A percentile compares a stretch with the other conserved stretches of the same genome.
These are phyloP conservation scores for Ptilodon capucinus DNA, from an alignment of 2,888 invertebrate species.

Conservation along the genomic window DNA sequence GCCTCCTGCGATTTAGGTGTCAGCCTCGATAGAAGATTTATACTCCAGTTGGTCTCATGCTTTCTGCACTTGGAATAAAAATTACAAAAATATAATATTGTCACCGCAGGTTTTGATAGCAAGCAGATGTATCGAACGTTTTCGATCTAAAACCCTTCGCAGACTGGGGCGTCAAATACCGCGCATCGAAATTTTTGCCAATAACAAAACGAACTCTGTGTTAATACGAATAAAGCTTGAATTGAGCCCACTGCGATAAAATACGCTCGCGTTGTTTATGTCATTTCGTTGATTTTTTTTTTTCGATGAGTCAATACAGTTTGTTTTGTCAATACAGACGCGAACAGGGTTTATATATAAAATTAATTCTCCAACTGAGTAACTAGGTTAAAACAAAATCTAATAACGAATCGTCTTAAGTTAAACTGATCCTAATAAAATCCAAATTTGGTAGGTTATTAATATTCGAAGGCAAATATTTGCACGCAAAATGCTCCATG, in stretches of 20 bases:
- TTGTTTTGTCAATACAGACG: too few relatives aligned
- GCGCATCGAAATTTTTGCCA: too few relatives aligned
- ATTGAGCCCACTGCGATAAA: too few relatives aligned
- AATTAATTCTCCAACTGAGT: neutral
- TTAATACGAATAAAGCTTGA: too few relatives aligned
- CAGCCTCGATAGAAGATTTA: slow-evolving; percentile 44
- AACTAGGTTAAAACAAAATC: neutral
- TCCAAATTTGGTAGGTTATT: slow-evolving; percentile 11
- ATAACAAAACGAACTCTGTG: too few relatives aligned
- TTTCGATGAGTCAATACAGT: too few relatives aligned
- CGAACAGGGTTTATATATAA: neutral
- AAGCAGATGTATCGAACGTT: too few relatives aligned
- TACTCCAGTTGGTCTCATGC: slow-evolving; percentile 21
- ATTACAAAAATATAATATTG: slow-evolving; percentile 35
- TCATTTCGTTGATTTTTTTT: too few relatives aligned
- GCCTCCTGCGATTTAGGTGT: slow-evolving; percentile 54
- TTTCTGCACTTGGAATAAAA: slow-evolving; percentile 27
- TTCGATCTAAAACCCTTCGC: too few relatives aligned
- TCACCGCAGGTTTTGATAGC: too few relatives aligned
- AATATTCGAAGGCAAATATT: slow-evolving; percentile 37
- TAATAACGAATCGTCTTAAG: neutral
- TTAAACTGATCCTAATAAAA: slow-evolving; percentile 10
- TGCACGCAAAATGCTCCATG: slow-evolving; percentile 30
- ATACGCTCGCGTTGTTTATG: too few relatives aligned
- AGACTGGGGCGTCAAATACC: too few relatives aligned